Evolutionary conservation across 2,888 invertebrate genomes (phyloP).

Genomic region (Colletes collaris): DNA sequence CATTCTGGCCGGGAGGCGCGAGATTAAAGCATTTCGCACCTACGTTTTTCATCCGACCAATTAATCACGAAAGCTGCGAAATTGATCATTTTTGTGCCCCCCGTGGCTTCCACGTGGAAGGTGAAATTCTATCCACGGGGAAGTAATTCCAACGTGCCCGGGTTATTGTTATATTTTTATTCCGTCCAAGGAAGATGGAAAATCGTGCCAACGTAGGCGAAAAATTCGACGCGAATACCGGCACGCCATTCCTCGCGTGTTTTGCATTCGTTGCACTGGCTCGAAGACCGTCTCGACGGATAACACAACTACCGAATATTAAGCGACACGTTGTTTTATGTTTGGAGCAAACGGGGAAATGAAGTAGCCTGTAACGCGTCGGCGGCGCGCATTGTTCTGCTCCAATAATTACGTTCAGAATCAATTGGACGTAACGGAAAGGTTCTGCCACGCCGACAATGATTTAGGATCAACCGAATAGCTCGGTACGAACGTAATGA

Average conservation of each 20-base stretch:
- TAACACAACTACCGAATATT: slow-evolving; percentile 26
- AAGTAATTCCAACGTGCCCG: too few species aligned
- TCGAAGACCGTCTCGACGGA: slow-evolving; percentile 24
- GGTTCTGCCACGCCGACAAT: slow-evolving; percentile 60
- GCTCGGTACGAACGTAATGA: slow-evolving; percentile 17
- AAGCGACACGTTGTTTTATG: slow-evolving; percentile 19
- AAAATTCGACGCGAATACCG: slow-evolving; percentile 9
- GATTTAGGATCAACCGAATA: slow-evolving; percentile 59
- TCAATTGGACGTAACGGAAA: slow-evolving; percentile 67
- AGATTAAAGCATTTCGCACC: too few species aligned
- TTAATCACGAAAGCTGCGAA: too few species aligned
- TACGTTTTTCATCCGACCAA: too few species aligned
- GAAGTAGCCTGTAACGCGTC: slow-evolving; percentile 30
- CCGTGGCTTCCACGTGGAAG: too few species aligned
- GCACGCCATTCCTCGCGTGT: slow-evolving; percentile 25
- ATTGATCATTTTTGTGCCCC: too few species aligned
- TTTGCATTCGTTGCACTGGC: neutral
- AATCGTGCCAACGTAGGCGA: neutral
- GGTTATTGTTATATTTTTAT: too few species aligned
- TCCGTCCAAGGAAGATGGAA: neutral
- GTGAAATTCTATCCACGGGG: too few species aligned
- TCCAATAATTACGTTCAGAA: slow-evolving; percentile 65
- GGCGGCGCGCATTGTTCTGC: slow-evolving; percentile 67
- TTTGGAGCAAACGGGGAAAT: slow-evolving; percentile 29
- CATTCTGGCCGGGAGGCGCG: too few species aligned